Percentiles rank a stretch among this genome's conserved stretches.
Evolutionary conservation across 2,888 invertebrate genomes (phyloP).

Genomic region (Myathropa florea): DNA sequence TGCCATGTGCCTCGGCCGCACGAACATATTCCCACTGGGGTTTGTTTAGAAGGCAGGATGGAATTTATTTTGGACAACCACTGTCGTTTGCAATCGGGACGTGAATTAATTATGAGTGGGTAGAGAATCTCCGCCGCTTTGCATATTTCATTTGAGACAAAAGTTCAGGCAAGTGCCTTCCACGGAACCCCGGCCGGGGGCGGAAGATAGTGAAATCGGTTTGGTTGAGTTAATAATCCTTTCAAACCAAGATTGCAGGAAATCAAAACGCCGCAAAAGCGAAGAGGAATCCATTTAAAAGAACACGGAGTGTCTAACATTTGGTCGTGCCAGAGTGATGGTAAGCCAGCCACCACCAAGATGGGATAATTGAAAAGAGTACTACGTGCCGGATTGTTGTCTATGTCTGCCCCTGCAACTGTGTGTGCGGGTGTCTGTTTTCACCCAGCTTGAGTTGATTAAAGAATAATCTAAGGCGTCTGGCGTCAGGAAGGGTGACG

Average conservation of each 20-base stretch:
- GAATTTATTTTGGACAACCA: constrained; percentile 34
- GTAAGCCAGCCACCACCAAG: not conserved
- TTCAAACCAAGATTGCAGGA: constrained; percentile 23
- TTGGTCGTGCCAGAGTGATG: not conserved
- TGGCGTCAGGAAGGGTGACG: constrained; percentile 66
- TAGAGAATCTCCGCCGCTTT: not conserved
- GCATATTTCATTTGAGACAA: not conserved
- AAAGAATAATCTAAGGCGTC: constrained; percentile 59
- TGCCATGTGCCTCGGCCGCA: constrained; percentile 5
- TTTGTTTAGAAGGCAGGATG: not conserved
- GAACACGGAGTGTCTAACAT: constrained; percentile 40
- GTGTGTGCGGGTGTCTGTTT: constrained; percentile 15
- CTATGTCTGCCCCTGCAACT: constrained; percentile 31
- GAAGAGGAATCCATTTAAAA: constrained; percentile 26
- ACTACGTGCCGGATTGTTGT: constrained; percentile 60
- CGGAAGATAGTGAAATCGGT: constrained; percentile 1
- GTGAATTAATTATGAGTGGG: constrained; percentile 35
- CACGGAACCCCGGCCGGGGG: not conserved
- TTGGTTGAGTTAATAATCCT: constrained; percentile 38
- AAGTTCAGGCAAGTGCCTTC: constrained; percentile 1
- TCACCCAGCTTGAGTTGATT: constrained; percentile 39
- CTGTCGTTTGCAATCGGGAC: constrained; percentile 14
- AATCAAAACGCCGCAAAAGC: constrained; percentile 50
- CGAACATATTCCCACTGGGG: not conserved
- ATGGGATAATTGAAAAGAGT: constrained; percentile 58